A percentile compares a stretch with the other conserved stretches of the same genome.
Evolutionary conservation across 2,797 vertebrate species (phyloP).

Genomic region (Dallia pectoralis): DNA sequence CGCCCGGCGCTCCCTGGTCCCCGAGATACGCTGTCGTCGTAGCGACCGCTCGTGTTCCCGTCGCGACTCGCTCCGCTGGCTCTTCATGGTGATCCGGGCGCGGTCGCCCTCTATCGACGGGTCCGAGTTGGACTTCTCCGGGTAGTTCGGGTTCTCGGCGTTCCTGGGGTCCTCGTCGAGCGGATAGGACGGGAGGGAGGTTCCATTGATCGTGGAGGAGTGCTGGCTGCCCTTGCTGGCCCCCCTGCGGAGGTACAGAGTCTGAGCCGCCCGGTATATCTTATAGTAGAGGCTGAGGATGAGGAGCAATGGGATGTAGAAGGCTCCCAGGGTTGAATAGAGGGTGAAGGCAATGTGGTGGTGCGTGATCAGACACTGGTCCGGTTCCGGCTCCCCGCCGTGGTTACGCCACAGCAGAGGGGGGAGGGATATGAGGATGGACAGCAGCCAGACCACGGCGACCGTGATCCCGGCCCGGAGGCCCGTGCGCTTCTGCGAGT

Average conservation of each 20-base stretch:
- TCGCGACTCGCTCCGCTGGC: slow-evolving; percentile 72
- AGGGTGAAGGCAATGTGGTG: slow-evolving; percentile 90
- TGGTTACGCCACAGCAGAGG: slow-evolving; percentile 91
- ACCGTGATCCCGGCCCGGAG: slow-evolving; percentile 89
- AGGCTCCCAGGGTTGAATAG: slow-evolving; percentile 94
- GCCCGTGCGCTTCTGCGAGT: slow-evolving; percentile 90
- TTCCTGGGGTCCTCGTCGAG: slow-evolving; percentile 76
- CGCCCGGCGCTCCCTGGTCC: slow-evolving; percentile 88
- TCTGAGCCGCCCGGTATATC: slow-evolving; percentile 95
- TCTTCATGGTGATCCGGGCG: slow-evolving; percentile 68
- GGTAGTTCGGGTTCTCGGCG: slow-evolving; percentile 75
- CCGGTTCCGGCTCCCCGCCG: slow-evolving; percentile 72
- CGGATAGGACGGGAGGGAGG: slow-evolving; percentile 79
- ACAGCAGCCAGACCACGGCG: slow-evolving; percentile 90
- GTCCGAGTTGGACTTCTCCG: slow-evolving; percentile 89
- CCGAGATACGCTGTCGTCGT: slow-evolving; percentile 88
- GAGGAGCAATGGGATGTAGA: slow-evolving; percentile 92
- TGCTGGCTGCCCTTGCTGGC: slow-evolving; percentile 83
- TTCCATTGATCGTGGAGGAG: slow-evolving; percentile 86
- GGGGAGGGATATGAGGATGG: slow-evolving; percentile 91
- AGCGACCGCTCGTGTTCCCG: slow-evolving; percentile 77
- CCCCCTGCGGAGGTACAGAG: slow-evolving; percentile 88
- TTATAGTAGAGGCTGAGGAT: slow-evolving; percentile 98
- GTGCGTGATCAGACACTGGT: slow-evolving; percentile 91
- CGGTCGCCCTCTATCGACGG: slow-evolving; percentile 85